Evolutionary conservation across 1,140 invertebrate genomes (phyloP).

Genomic region (Drosophila seguyi): DNA sequence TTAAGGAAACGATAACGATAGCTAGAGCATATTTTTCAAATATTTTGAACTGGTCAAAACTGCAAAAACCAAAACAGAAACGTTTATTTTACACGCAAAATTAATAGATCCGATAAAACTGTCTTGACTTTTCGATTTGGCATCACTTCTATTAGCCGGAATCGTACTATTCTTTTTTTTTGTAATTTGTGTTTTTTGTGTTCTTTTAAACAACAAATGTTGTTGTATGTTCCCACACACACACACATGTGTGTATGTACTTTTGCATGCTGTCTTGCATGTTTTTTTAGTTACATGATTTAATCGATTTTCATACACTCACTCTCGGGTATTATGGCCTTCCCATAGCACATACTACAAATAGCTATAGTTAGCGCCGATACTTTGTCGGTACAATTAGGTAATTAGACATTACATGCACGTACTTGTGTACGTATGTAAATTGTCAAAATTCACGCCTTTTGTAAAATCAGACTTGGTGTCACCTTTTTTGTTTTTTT

Average conservation of each 20-base stretch:
- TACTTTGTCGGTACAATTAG: conserved; percentile 24
- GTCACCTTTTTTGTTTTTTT: not conserved
- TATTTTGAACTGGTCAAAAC: conserved; percentile 3
- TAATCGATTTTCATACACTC: conserved; percentile 44
- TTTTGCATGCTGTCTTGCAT: conserved; percentile 29
- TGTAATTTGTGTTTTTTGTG: not conserved
- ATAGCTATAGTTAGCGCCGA: not conserved
- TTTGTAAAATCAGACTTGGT: conserved; percentile 4
- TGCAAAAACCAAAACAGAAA: conserved; percentile 17
- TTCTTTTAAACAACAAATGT: conserved; percentile 3
- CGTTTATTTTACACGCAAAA: conserved; percentile 1
- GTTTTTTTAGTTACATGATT: conserved; percentile 43
- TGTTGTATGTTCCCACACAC: conserved; percentile 1
- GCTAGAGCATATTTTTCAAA: conserved; percentile 8
- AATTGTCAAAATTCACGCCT: conserved; percentile 9
- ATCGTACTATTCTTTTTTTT: not conserved
- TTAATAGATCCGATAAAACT: not conserved
- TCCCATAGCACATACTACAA: not conserved
- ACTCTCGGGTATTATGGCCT: conserved; percentile 17
- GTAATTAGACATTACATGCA: conserved; percentile 15
- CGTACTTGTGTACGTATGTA: not conserved
- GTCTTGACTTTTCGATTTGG: not conserved
- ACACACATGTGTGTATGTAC: too few species aligned
- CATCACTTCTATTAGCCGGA: not conserved
- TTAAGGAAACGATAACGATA: conserved; percentile 6